Evolutionary conservation across 1,140 invertebrate species (phyloP), one percentile per base, ranked within the genome.

Genomic region (Solen grandis): DNA sequence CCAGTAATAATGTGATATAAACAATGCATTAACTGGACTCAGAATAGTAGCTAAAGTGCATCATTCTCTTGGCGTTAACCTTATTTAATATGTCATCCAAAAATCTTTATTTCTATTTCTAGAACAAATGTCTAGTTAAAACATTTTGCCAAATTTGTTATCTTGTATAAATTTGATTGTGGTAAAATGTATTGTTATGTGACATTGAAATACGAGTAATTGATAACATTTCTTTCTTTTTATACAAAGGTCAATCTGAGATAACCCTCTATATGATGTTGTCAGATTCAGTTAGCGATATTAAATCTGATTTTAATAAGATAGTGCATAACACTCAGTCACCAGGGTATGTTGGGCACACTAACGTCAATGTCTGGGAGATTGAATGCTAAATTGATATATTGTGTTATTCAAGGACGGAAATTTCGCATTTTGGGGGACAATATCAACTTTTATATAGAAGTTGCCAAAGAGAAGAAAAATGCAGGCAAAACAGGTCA

Each of bases 361-460:
- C 65, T 69, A 66, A 29, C 50, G 31, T 13, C 35, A 19, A 72
- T 82, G 46, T 59, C 73, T 22, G 72, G 63, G 19, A 52, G 38
- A 5, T 82, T 82, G 25, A 77, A 62, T 33, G 36, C 66, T 2
- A 14, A 72, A 54, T 55, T 81, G 13, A 82, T 70, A 16, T 10
- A 77, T 38, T 36, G 50, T 41, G 41, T 76, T 14, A 60, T 63
- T 35, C 8, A 29, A 60, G 65, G 63, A 8, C 22, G 60, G 38
- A 46, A 29, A 19, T 76, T 75, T 25, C 54, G 72, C 14, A 35
- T 82, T 5, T 31, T 82, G 3, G 72, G 72, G 19, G 72, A 76
- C 31, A 82, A 81, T n/a, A 65, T 46, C 68, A 81, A 81, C 36
- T 81, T 81, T 36, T 19, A 54, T 27, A 57, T 81, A 19, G 69